Conservation (phyloP, 2,888 invertebrate species). For the Vanessa cardui region DNA sequence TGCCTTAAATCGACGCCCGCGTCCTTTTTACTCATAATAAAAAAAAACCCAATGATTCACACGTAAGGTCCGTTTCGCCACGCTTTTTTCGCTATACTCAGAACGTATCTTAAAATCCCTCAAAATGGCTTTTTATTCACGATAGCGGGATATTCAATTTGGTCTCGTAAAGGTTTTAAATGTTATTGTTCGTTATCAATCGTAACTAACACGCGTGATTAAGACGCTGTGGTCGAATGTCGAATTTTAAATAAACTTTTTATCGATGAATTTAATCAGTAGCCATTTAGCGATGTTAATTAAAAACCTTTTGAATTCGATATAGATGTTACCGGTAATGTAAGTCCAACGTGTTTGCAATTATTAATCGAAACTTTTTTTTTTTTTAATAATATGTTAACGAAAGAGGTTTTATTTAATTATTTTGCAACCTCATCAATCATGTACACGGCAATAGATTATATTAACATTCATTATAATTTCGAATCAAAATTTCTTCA, state of each 20-base stretch:
- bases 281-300: slow-evolving; percentile 4
- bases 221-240: neutral
- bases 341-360: neutral
- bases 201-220: slow-evolving; percentile 20
- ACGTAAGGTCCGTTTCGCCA: slow-evolving; percentile 57
- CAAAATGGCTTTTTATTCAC: slow-evolving; percentile 41
- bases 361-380: too few relatives aligned
- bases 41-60: slow-evolving; percentile 53
- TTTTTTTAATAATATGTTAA: too few relatives aligned
- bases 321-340: neutral
- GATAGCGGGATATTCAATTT: slow-evolving; percentile 70
- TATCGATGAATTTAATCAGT: neutral
- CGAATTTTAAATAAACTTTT: neutral
- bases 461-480: too few relatives aligned
- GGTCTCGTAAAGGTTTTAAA: slow-evolving; percentile 58
- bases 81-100: slow-evolving; percentile 60
- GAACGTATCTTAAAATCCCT: slow-evolving; percentile 46
- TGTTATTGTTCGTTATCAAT: slow-evolving; percentile 57
- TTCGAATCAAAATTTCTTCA: too few relatives aligned
- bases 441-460: too few relatives aligned
- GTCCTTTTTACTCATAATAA: slow-evolving; percentile 45
- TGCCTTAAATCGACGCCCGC: slow-evolving; percentile 11
- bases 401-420: too few relatives aligned
- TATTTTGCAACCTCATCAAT: too few relatives aligned
- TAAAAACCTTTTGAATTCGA: neutral